These are phyloP conservation scores for Protonemura montana DNA, from an alignment of 2,888 invertebrate genomes.

Conservation along the genomic window DNA sequence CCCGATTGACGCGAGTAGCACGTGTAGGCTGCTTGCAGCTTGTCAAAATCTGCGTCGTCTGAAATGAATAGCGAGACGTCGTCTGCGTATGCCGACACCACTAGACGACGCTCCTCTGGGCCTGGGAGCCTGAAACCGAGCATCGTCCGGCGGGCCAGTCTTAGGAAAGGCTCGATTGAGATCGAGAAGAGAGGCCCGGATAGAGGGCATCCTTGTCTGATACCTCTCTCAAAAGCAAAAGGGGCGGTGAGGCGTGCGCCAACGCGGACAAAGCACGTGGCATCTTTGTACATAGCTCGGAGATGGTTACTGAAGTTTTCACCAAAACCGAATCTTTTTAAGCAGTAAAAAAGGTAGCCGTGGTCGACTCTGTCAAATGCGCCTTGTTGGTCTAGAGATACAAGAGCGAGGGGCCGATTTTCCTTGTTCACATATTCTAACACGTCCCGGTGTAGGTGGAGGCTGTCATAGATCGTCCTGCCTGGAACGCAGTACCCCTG, in stretches of 20 bases:
- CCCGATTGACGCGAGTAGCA: conserved; percentile 7
- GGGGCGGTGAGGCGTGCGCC: background rate
- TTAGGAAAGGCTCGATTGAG: conserved; percentile 9
- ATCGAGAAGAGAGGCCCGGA: conserved; percentile 24
- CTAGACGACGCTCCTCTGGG: background rate
- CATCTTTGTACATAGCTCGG: background rate
- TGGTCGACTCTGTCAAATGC: conserved; percentile 42
- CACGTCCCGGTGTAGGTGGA: conserved; percentile 38
- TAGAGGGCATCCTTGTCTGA: conserved; percentile 8
- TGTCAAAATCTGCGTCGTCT: background rate
- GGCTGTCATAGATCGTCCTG: conserved; percentile 33
- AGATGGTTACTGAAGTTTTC: background rate
- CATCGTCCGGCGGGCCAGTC: background rate
- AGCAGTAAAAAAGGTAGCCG: conserved; percentile 31
- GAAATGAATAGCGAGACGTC: conserved; percentile 18
- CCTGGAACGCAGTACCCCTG: conserved; percentile 25
- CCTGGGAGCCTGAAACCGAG: background rate
- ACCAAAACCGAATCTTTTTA: conserved; percentile 1
- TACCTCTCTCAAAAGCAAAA: conserved; percentile 8
- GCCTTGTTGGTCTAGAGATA: conserved; percentile 34
- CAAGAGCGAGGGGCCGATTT: background rate
- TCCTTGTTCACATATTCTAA: conserved; percentile 16
- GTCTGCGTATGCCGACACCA: conserved; percentile 18
- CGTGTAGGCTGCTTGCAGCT: background rate
- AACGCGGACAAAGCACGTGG: conserved; percentile 7